A percentile compares a stretch with the other conserved stretches of the same genome.
Conservation (phyloP, 2,888 invertebrate species). For the Tetragonisca angustula region DNA sequence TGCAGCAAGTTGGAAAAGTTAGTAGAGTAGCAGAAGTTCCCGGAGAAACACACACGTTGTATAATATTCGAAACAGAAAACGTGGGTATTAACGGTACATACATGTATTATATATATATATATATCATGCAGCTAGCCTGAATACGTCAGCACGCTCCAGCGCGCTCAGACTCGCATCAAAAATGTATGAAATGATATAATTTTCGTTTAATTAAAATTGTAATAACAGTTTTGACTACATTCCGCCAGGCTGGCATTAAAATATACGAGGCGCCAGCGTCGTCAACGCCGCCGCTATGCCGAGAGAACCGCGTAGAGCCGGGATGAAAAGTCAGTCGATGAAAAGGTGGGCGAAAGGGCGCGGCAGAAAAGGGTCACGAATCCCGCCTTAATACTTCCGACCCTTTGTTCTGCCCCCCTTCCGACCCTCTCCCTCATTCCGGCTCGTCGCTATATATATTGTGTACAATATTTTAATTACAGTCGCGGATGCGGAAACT, state of each 20-base stretch:
- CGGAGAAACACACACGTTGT: slow-evolving; percentile 45
- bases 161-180: slow-evolving; percentile 69
- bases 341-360: slow-evolving; percentile 59
- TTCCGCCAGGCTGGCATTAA: slow-evolving; percentile 70
- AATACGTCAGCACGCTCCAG: slow-evolving; percentile 64
- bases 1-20: slow-evolving; percentile 62
- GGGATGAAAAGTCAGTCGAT: slow-evolving; percentile 62
- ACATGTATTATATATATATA: not conserved
- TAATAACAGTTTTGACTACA: slow-evolving; percentile 74
- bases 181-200: slow-evolving; percentile 77
- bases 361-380: slow-evolving; percentile 48
- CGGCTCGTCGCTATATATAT: slow-evolving; percentile 35
- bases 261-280: slow-evolving; percentile 68
- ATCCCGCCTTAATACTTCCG: slow-evolving; percentile 61
- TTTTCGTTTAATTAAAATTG: slow-evolving; percentile 80
- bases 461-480: slow-evolving; percentile 66
- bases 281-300: slow-evolving; percentile 32
- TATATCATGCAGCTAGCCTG: slow-evolving; percentile 34
- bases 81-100: slow-evolving; percentile 38
- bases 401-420: slow-evolving; percentile 46
- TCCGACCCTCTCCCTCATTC: no score
- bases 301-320: slow-evolving; percentile 15
- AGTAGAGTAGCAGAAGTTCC: slow-evolving; percentile 45
- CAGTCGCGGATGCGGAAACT: slow-evolving; percentile 44
- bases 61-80: slow-evolving; percentile 69